Evolutionary conservation across 2,888 invertebrate genomes (phyloP).

Genomic region (Poecilus cupreus): DNA sequence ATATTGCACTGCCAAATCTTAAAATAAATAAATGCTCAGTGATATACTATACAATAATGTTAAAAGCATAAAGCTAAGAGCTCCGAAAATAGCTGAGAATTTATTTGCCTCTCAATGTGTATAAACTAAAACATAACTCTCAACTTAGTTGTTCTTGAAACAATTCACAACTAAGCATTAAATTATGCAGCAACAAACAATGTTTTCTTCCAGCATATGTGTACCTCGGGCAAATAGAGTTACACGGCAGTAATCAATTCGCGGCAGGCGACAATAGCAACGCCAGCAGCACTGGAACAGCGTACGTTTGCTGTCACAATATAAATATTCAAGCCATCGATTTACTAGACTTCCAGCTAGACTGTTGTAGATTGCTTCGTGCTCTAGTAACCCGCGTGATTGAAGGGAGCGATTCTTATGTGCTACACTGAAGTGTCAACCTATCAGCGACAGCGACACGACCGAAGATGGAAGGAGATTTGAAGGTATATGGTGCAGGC

Average conservation of each 20-base stretch:
- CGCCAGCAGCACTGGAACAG: not conserved
- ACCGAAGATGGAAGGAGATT: too few relatives aligned
- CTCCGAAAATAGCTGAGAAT: too few relatives aligned
- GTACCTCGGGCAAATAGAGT: not conserved
- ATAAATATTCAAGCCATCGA: slow-evolving; percentile 10
- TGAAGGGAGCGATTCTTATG: too few relatives aligned
- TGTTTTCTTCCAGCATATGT: not conserved
- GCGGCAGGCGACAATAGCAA: not conserved
- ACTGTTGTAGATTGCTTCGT: too few relatives aligned
- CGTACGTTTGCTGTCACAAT: not conserved
- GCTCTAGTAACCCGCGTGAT: too few relatives aligned
- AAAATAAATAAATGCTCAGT: too few relatives aligned
- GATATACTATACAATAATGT: too few relatives aligned
- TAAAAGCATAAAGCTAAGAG: too few relatives aligned
- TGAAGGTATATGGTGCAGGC: too few relatives aligned
- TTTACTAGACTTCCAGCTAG: not conserved
- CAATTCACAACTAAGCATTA: not conserved
- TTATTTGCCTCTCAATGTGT: not conserved
- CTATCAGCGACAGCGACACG: too few relatives aligned
- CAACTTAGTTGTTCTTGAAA: not conserved
- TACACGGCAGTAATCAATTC: not conserved
- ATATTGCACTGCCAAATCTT: too few relatives aligned
- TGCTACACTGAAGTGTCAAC: too few relatives aligned
- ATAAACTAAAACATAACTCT: not conserved
- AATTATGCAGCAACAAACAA: not conserved